phyloP scores from a whole-genome alignment of 2,113 vertebrate genomes.

The Platichthys flesus region DNA sequence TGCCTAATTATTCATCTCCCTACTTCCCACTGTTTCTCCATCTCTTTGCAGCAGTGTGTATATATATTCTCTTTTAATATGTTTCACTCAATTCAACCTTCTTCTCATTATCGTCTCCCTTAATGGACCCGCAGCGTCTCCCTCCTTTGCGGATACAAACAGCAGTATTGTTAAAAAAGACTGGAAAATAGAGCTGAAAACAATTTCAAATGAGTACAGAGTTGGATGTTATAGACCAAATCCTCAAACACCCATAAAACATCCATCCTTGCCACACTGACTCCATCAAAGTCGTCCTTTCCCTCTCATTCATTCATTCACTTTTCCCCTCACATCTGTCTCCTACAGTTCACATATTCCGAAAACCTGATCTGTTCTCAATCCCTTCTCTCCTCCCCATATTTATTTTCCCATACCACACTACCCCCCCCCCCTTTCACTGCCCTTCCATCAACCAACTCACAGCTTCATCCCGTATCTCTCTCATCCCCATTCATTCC shows the following conservation, averaged over 20 bases:
- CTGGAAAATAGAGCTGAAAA: conserved; percentile 2
- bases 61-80: conserved; percentile 3
- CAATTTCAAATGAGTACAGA: background rate
- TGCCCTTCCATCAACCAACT: conserved; percentile 35
- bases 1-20: conserved; percentile 1
- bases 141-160: background rate
- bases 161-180: background rate
- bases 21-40: background rate
- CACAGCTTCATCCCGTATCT: conserved; percentile 20
- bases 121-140: background rate
- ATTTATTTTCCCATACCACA: conserved; percentile 1
- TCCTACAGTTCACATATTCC: conserved; percentile 19
- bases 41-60: background rate
- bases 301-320: conserved; percentile 45
- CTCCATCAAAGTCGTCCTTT: conserved; percentile 27
- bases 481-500: conserved; percentile 44
- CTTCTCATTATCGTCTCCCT: background rate
- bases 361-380: background rate
- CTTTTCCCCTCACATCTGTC: conserved; percentile 31
- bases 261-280: background rate
- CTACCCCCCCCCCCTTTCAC: background rate
- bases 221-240: conserved; percentile 1
- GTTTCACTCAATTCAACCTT: background rate
- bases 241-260: conserved; percentile 8
- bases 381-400: background rate